Conservation (phyloP, 2,888 invertebrate species). For the Hyppa rectilinea region DNA sequence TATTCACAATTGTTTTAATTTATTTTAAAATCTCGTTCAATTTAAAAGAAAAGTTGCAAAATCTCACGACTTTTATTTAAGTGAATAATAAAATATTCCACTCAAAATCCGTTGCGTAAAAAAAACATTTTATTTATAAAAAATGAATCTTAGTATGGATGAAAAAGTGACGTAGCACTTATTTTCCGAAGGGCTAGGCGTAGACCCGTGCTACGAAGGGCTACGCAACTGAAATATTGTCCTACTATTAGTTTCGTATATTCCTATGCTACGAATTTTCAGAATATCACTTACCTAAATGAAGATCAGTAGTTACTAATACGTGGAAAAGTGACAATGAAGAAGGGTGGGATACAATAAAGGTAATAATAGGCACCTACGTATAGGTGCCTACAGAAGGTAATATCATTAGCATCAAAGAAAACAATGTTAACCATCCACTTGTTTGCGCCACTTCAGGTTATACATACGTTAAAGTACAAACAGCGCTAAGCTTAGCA, state of each 20-base stretch:
- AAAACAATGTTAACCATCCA: constrained; percentile 24
- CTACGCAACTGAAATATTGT: constrained; percentile 27
- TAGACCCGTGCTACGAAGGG: constrained; percentile 41
- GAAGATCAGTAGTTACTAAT: neutral
- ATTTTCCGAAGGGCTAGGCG: constrained; percentile 34
- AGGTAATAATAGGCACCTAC: neutral
- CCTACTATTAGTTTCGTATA: neutral
- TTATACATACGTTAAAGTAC: neutral
- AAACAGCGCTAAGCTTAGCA: neutral
- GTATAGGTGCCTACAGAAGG: neutral
- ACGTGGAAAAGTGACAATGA: neutral
- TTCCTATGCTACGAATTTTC: neutral
- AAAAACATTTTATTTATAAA: neutral
- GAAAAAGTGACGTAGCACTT: constrained; percentile 13
- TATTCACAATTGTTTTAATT: constrained; percentile 2
- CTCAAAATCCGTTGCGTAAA: neutral
- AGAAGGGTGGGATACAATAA: neutral
- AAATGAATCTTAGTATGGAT: constrained; percentile 1
- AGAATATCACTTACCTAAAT: neutral
- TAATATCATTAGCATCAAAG: constrained; percentile 12
- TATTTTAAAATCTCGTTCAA: neutral
- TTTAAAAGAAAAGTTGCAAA: neutral
- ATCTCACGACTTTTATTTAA: neutral
- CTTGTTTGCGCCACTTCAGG: neutral
- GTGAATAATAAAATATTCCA: neutral